Evolutionary conservation across 2,797 vertebrate genomes (phyloP), one percentile per base, ranked within the genome.

Genomic region (Todus mexicanus): DNA sequence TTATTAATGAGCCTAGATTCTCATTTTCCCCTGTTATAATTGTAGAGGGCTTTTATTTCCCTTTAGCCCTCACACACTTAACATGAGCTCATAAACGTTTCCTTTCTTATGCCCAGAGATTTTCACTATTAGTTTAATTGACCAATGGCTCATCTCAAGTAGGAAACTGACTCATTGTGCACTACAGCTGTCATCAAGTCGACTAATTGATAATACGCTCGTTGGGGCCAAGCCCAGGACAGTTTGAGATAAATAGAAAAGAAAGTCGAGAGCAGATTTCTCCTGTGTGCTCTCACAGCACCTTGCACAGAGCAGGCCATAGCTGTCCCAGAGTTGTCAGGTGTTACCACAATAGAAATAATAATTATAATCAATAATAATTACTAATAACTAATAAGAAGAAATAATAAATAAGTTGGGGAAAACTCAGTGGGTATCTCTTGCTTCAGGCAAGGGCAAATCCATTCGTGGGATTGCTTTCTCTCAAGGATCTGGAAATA

Each of bases 1-100:
- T 94, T 90, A 90, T 94, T 94, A 88, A 88, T 84, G 73, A 95
- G 40, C 59, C 51, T 56, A 21, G 26, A 40, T 64, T 93, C 74
- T 84, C 73, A n/a, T 92, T 93, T 93, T 81, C 76, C 60, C 42
- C 38, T 7, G 0, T 84, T 91, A 84, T 18, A 94, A 70, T 31
- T 86, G 33, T 73, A 84, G 37, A 87, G 74, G 23, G 33, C 9
- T 90, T 89, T 92, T 73, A 29, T 79, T 94, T 60, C 84, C 64
- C 64, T 89, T 92, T 43, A 90, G 81, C 89, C 53, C 45, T 79
- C 8, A 2, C 53, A 45, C 68, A 35, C 70, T 79, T 84, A 61
- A 70, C 60, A 53, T 92, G 59, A 84, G 91, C 71, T 91, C 86
- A 88, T 82, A 84, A 88, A 87, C 11, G 71, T 76, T 95, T 96